phyloP scores from a whole-genome alignment of 2,113 vertebrate genomes.

The Fregetta grallaria region DNA sequence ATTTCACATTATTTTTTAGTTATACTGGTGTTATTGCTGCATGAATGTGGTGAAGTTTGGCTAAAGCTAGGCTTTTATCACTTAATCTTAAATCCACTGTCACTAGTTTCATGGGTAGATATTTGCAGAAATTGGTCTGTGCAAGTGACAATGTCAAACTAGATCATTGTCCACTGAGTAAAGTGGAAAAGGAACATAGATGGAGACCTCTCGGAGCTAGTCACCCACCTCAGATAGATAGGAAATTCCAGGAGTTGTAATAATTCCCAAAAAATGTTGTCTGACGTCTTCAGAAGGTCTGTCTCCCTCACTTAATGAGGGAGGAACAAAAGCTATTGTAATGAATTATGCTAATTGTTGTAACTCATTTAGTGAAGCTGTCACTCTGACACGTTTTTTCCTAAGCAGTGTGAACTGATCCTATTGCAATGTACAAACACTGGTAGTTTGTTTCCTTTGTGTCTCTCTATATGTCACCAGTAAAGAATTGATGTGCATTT shows the following conservation, averaged over 20 bases:
- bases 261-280: not conserved
- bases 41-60: not conserved
- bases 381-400: not conserved
- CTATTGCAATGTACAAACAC: not conserved
- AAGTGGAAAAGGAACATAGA: not conserved
- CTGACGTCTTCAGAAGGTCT: not conserved
- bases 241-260: not conserved
- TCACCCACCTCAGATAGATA: not conserved
- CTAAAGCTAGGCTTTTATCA: not conserved
- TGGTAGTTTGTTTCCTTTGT: not conserved
- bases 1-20: not conserved
- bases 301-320: not conserved
- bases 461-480: not conserved
- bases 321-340: not conserved
- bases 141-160: not conserved
- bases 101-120: not conserved
- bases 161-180: not conserved
- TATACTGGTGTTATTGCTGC: not conserved
- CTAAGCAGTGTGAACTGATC: not conserved
- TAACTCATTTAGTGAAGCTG: not conserved
- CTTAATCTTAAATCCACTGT: not conserved
- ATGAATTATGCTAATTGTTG: not conserved
- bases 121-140: not conserved
- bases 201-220: not conserved
- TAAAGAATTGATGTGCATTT: not conserved